These are phyloP conservation scores for Bradypodion ventrale DNA, from an alignment of 2,797 vertebrate genomes.

Conservation along the genomic window DNA sequence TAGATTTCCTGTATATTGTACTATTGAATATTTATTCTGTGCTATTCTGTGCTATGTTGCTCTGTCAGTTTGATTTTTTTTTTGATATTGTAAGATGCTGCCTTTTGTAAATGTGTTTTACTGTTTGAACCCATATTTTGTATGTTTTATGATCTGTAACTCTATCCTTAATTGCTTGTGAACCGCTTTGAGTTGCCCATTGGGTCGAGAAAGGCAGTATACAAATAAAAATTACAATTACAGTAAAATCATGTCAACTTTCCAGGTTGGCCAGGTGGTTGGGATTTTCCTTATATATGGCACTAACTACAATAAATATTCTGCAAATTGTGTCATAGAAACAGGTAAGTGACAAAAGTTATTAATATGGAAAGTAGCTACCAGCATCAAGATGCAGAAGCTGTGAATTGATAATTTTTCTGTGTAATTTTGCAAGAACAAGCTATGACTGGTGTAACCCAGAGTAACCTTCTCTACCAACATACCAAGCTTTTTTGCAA, in stretches of 20 bases:
- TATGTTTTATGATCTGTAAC: no score
- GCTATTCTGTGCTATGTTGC: no score
- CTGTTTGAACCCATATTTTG: no score
- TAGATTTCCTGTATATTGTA: no score
- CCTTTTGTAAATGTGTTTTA: no score
- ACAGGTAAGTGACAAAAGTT: background rate
- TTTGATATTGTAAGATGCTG: no score
- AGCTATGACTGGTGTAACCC: conserved; percentile 75
- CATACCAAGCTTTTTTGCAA: conserved; percentile 62
- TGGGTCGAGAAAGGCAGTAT: no score
- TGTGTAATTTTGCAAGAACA: conserved; percentile 73
- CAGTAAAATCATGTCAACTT: background rate
- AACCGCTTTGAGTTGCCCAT: no score
- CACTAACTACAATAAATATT: background rate
- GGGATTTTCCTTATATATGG: background rate
- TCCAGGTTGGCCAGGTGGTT: background rate
- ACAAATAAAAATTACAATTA: no score
- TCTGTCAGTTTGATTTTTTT: no score
- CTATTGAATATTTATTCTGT: no score
- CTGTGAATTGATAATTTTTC: conserved; percentile 68
- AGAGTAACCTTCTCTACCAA: conserved; percentile 65
- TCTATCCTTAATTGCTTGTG: no score
- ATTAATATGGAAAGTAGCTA: conserved; percentile 58
- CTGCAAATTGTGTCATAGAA: background rate
- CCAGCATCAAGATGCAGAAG: conserved; percentile 63